These are phyloP conservation scores for Fragum sueziense DNA, from an alignment of 2,888 invertebrate species.

Conservation along the genomic window DNA sequence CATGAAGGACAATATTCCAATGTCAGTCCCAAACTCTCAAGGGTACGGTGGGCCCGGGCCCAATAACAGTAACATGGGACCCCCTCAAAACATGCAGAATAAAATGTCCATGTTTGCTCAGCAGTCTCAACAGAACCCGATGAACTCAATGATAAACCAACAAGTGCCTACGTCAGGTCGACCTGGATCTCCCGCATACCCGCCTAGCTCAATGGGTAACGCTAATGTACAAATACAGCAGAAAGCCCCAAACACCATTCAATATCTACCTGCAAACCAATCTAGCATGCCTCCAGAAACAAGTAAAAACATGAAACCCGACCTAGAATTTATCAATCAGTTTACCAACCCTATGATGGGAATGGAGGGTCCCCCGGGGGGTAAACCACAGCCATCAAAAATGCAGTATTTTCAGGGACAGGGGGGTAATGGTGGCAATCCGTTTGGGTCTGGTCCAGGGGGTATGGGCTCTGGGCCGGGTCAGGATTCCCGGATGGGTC, in stretches of 20 bases:
- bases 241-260: slow-evolving; percentile 98
- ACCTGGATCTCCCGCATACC: slow-evolving; percentile 68
- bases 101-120: slow-evolving; percentile 53
- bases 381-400: slow-evolving; percentile 88
- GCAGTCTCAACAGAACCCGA: slow-evolving; percentile 56
- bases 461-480: slow-evolving; percentile 58
- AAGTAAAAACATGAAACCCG: slow-evolving; percentile 64
- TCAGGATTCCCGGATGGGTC: slow-evolving; percentile 55
- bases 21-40: slow-evolving; percentile 31
- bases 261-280: slow-evolving; percentile 97
- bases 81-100: slow-evolving; percentile 55
- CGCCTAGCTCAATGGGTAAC: slow-evolving; percentile 85
- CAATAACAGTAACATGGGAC: slow-evolving; percentile 35
- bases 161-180: slow-evolving; percentile 63
- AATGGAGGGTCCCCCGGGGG: slow-evolving; percentile 57
- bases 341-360: slow-evolving; percentile 90
- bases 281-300: slow-evolving; percentile 84
- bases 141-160: slow-evolving; percentile 41
- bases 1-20: slow-evolving; percentile 31
- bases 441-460: slow-evolving; percentile 33
- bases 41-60: slow-evolving; percentile 22
- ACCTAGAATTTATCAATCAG: slow-evolving; percentile 88
- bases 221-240: slow-evolving; percentile 95
- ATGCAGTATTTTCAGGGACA: slow-evolving; percentile 87
- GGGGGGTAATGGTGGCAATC: slow-evolving; percentile 42